Evolutionary conservation across 2,888 invertebrate genomes (phyloP).

Genomic region (Pelosia muscerda): DNA sequence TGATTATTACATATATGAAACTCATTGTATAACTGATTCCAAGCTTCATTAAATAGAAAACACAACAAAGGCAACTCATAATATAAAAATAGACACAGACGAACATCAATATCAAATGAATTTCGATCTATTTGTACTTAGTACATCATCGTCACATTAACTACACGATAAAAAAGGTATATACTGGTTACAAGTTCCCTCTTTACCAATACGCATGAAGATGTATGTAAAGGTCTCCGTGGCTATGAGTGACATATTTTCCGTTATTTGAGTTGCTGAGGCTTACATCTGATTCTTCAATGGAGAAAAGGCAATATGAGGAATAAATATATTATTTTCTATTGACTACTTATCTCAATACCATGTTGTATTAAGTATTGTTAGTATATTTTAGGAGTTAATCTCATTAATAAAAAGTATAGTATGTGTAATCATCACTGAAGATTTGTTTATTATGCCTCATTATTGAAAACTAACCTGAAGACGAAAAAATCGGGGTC

Average conservation of each 20-base stretch:
- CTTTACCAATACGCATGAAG: neutral
- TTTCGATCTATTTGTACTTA: neutral
- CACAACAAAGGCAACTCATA: neutral
- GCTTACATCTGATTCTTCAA: slow-evolving; percentile 4
- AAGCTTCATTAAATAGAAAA: neutral
- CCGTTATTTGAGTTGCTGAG: slow-evolving; percentile 1
- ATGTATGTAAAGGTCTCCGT: neutral
- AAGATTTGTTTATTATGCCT: too few relatives aligned
- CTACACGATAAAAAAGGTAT: neutral
- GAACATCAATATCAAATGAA: neutral
- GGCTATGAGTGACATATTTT: slow-evolving; percentile 1
- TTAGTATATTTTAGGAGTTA: too few relatives aligned
- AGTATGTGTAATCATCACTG: too few relatives aligned
- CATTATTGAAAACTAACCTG: too few relatives aligned
- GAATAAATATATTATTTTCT: neutral
- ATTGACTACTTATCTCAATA: neutral
- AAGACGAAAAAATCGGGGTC: too few relatives aligned
- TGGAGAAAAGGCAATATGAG: neutral
- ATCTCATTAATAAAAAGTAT: too few relatives aligned
- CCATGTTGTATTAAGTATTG: neutral
- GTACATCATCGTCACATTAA: neutral
- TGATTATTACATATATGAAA: too few relatives aligned
- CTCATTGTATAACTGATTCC: neutral
- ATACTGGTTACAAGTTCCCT: neutral
- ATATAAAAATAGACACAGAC: neutral